phyloP scores from a whole-genome alignment of 2,888 invertebrate genomes.

The Gastrophysa polygoni region DNA sequence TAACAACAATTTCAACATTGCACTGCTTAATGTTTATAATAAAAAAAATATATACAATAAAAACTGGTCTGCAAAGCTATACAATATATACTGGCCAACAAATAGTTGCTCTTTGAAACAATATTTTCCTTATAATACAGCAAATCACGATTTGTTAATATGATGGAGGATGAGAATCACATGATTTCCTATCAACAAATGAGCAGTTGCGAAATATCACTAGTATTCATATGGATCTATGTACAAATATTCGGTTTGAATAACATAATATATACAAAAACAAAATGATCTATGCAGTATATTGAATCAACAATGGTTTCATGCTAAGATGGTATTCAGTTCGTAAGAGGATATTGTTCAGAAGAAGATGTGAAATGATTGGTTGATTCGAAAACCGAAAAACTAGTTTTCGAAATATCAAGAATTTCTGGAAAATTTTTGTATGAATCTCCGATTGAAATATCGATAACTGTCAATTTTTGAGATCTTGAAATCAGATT shows the following conservation, averaged over 20 bases:
- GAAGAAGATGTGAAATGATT: background rate
- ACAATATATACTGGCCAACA: constrained; percentile 49
- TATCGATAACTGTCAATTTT: too few species aligned
- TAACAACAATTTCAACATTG: constrained; percentile 45
- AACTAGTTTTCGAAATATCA: too few species aligned
- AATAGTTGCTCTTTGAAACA: constrained; percentile 2
- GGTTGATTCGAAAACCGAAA: too few species aligned
- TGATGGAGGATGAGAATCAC: background rate
- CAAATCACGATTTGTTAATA: too few species aligned
- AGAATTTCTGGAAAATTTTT: too few species aligned
- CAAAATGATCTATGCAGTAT: background rate
- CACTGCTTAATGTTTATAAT: constrained; percentile 44
- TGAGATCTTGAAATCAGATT: too few species aligned
- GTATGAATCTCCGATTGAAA: too few species aligned
- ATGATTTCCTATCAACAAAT: background rate
- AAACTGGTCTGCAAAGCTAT: constrained; percentile 18
- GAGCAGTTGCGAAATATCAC: background rate
- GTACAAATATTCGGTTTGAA: background rate
- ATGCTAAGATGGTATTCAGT: background rate
- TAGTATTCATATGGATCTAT: background rate
- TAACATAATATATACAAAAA: background rate
- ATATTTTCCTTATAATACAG: background rate
- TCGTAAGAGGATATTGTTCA: background rate
- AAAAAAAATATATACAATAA: constrained; percentile 21
- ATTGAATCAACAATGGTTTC: background rate